Conservation (phyloP, 2,797 vertebrate species). For the Centropyge bicolor region DNA sequence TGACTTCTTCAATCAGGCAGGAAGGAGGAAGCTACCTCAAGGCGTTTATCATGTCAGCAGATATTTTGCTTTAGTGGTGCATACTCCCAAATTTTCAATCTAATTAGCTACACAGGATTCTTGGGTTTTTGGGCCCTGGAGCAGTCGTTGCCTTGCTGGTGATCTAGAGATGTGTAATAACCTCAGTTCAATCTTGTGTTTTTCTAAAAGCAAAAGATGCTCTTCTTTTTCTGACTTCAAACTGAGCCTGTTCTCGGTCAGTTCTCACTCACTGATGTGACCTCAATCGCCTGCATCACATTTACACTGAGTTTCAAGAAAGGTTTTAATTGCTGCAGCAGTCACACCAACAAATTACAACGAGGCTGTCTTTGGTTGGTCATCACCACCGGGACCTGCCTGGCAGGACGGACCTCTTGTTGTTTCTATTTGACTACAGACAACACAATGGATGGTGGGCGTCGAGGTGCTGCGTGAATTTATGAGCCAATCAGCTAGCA, state of each 20-base stretch:
- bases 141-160: not conserved
- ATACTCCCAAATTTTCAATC: not conserved
- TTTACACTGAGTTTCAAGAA: slow-evolving; percentile 16
- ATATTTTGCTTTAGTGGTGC: not conserved
- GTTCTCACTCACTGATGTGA: slow-evolving; percentile 20
- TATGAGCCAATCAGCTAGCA: slow-evolving; percentile 81
- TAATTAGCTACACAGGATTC: not conserved
- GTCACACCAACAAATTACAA: slow-evolving; percentile 29
- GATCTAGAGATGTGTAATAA: not conserved
- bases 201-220: not conserved
- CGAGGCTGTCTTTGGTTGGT: slow-evolving; percentile 33
- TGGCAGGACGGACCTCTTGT: slow-evolving; percentile 45
- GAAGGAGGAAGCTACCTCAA: not conserved
- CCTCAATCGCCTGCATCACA: slow-evolving; percentile 32
- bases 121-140: not conserved
- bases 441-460: slow-evolving; percentile 65
- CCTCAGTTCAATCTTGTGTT: not conserved
- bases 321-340: slow-evolving; percentile 30
- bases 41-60: not conserved
- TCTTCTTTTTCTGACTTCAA: not conserved
- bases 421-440: slow-evolving; percentile 69
- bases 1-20: not conserved
- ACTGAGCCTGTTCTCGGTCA: not conserved
- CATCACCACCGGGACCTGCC: slow-evolving; percentile 41
- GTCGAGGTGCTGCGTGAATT: slow-evolving; percentile 65